Evolutionary conservation across 2,888 invertebrate genomes (phyloP), one percentile per base, ranked within the genome.

Genomic region (Scotopteryx bipunctaria): DNA sequence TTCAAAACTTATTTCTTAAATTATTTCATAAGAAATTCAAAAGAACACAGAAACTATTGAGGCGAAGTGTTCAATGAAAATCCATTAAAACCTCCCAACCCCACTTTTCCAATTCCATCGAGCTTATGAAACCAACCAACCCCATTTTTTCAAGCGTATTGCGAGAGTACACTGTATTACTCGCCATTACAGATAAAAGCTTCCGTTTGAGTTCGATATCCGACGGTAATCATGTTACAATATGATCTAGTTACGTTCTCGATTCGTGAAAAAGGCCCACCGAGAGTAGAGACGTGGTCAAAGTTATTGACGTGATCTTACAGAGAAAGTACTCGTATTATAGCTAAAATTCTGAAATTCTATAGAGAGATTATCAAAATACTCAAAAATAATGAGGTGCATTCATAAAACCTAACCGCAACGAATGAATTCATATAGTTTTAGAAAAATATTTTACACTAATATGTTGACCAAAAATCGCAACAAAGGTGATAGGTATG

Each of bases 191-290:
- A 73, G 83, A 79, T 86, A 84, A 87, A 86, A 86, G 86, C 81
- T 71, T 75, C 72, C 69, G 69, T 59, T 57, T 63, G 67, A 68
- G 77, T 71, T 73, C 71, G 69, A 72, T 73, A 67, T 67, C 71
- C 56, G 69, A 49, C 52, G 9, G 66, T 86, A 86, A 86, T 85
- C 83, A 74, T 65, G 81, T 86, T 86, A 83, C 85, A 81, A 77
- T 76, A 79, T 81, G 86, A 87, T 86, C 83, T 78, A 83, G 81
- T 86, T 87, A 86, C 83, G 69, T 63, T 69, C 68, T 67, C 71
- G 73, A 76, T 76, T 76, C 74, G 76, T 67, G 79, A 64, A 67
- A 71, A 77, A 77, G 69, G 70, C 63, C 59, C 65, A 46, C 61
- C 67, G 64, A 64, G 67, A 70, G 67, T 64, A 61, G 35, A 5